Base-by-base conservation (phyloP, 2,113 vertebrate species). In the Cardinalis cardinalis region DNA sequence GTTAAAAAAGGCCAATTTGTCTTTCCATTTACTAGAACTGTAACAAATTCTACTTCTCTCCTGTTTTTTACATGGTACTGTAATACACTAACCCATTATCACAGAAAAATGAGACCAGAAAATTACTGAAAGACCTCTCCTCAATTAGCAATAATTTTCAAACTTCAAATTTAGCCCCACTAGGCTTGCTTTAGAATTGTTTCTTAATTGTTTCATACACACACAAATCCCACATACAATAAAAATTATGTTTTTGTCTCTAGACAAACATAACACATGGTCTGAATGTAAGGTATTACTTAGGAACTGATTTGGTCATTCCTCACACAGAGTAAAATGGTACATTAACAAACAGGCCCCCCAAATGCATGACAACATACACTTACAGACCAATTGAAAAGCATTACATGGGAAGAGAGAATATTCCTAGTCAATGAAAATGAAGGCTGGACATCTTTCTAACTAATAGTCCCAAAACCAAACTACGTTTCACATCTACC, bases 401-500 rank as follows among this genome's bases (percentile, higher is more conserved):
- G 5, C 53, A 64, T 32, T 12, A 23, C 29, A 68, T 32, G 18
- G 34, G 14, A 83, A 56, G 5, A 29, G 6, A 83, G 16, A 76
- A 56, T 29, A 73, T 15, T 17, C 34, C 79, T 29, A 41, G 43
- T 9, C 8, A 31, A 44, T 28, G 38, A 68, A 40, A 75, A 31
- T n/a, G 34, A 77, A 80, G 32, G 31, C 46, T 65, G 34, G 55
- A 44, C 15, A 28, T 41, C 43, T 55, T 72, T 79, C 28, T 58
- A 60, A 84, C 9, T 48, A 40, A 81, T 26, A 52, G 4, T 56
- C 21, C 52, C 56, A 60, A 83, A 95, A 76, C 4, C 28, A 73
- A 74, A 38, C 40, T 43, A 41, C 0, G 0, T 66, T 75, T 48
- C 36, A 68, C 3, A 1, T 51, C n/a, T 31, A 4, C 71, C 44